phyloP scores from a whole-genome alignment of 1,140 invertebrate species.

The Bradynema listronoti region DNA sequence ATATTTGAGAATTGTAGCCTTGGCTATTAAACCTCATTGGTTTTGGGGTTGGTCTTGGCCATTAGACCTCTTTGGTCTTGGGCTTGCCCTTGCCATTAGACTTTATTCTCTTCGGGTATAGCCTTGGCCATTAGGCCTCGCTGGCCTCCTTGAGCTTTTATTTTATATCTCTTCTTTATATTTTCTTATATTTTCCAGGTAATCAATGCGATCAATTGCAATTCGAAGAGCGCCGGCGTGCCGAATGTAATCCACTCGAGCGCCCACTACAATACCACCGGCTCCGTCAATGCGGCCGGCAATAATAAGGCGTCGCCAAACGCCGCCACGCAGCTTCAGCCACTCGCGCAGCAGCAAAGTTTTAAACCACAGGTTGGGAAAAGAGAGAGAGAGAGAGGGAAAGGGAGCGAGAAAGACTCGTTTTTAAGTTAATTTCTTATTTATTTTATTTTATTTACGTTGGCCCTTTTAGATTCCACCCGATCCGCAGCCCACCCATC shows the following conservation, averaged over 20 bases:
- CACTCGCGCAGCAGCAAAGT: not conserved
- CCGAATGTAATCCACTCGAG: constrained; percentile 45
- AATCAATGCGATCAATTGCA: constrained; percentile 57
- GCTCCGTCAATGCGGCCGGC: constrained; percentile 14
- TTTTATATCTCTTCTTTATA: constrained; percentile 13
- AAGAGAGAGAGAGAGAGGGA: no score
- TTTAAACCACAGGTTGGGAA: constrained; percentile 33
- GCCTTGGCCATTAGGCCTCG: no score
- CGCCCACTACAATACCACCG: not conserved
- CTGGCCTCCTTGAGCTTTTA: no score
- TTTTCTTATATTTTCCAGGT: constrained; percentile 27
- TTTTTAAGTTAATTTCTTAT: not conserved
- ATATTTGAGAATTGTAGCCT: no score
- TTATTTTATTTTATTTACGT: not conserved
- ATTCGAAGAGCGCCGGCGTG: constrained; percentile 54
- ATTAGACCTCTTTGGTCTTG: no score
- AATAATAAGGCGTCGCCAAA: constrained; percentile 14
- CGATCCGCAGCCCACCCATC: constrained; percentile 56
- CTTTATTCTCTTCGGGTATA: no score
- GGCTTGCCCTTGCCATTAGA: no score
- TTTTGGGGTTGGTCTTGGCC: no score
- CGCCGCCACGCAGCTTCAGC: constrained; percentile 9
- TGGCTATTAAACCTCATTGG: no score
- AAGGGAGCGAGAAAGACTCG: not conserved
- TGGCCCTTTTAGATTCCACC: constrained; percentile 41